Base-by-base conservation (phyloP, 1,140 invertebrate species). In the Himalopsyche phryganea region DNA sequence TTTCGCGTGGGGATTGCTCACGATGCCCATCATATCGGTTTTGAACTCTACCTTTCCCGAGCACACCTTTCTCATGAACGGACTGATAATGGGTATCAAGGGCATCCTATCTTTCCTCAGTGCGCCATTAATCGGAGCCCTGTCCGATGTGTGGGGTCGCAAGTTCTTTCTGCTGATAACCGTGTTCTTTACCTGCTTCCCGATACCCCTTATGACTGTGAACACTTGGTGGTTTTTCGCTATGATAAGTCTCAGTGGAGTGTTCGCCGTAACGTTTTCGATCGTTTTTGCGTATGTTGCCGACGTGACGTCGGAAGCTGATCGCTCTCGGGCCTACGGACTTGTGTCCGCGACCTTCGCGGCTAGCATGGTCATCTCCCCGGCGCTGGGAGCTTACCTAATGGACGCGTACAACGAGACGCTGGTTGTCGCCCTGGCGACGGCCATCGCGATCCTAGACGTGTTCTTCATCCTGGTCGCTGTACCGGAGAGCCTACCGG, bases 191-290 rank as follows among this genome's bases (percentile, higher is more conserved):
- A 99, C 98, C 4, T 99, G 97, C 80, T 90, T 93, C 60, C 98
- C 98, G 35, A 99, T 99, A 71, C 97, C 97, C 48, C 83, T 99
- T 48, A 98, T 99, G 92, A 95, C 91, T 70, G 91, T 99, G 69
- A 98, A 98, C 80, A 95, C 96, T 46, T 98, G 94, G 93, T 99
- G 96, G 96, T 99, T 99, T 77, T 99, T 99, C 80, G 96, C 96
- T 45, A 95, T 98, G 90, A 96, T 99, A 77, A 96, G 93, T 67
- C 94, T 99, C 71, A 97, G 94, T 62, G 97, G 97, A 54, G 89
- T 98, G 58, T 99, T 99, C 78, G 94, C 97, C 48, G 97, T 98
- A 47, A 99, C 97, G 40, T 99, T 99, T 76, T 95, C 92, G 48
- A 96, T 99, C 55, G 95, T 99, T 18, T 98, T 99, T 80, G 96